Conservation (phyloP, 2,888 invertebrate genomes). For the Synergus laeviventris region DNA sequence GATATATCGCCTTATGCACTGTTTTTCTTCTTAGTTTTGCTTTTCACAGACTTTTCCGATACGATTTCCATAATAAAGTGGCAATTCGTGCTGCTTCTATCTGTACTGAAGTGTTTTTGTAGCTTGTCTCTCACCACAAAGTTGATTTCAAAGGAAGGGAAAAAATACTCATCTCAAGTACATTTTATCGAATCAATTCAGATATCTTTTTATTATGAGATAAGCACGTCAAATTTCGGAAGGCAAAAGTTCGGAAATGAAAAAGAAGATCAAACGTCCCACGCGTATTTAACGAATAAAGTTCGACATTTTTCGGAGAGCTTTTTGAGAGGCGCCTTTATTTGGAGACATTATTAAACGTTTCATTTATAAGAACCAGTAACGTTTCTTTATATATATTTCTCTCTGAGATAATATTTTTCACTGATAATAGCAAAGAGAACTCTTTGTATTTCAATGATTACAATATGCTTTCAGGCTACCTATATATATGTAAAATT, state of each 20-base stretch:
- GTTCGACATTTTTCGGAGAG: not conserved
- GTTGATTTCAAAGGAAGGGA: not conserved
- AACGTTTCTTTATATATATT: not conserved
- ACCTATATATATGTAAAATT: too few species aligned
- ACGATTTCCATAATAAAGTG: conserved; percentile 31
- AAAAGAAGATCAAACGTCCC: not conserved
- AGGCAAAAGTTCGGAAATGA: not conserved
- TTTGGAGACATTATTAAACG: too few species aligned
- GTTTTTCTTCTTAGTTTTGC: conserved; percentile 14
- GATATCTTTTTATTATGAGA: conserved; percentile 3
- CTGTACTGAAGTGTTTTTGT: conserved; percentile 10
- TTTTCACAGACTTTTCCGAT: not conserved
- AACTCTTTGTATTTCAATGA: not conserved
- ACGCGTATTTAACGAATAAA: not conserved
- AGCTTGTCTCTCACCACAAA: not conserved
- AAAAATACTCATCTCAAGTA: conserved; percentile 5
- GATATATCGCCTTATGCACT: conserved; percentile 37
- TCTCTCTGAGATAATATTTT: not conserved
- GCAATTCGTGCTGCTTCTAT: conserved; percentile 34
- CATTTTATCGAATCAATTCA: not conserved
- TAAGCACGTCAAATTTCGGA: not conserved
- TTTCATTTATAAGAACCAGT: not conserved
- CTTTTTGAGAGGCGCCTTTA: not conserved
- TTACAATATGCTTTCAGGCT: too few species aligned
- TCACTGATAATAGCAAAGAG: not conserved